phyloP scores from a whole-genome alignment of 2,888 invertebrate species.

The Lysandra coridon region DNA sequence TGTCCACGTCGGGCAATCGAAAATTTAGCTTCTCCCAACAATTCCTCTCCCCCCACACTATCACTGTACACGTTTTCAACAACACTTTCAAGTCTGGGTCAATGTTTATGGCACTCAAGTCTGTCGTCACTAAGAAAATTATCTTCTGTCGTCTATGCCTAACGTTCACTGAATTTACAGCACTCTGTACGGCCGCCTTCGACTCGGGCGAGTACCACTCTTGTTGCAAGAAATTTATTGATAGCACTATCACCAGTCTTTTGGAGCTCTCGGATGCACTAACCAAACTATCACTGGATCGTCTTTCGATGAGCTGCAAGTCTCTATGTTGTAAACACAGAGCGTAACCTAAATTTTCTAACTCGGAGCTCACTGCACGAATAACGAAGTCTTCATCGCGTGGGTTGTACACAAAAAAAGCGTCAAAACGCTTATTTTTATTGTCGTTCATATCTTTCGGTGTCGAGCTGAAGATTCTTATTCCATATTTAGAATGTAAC shows the following conservation, averaged over 20 bases:
- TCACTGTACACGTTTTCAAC: slow-evolving; percentile 86
- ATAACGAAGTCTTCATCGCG: slow-evolving; percentile 88
- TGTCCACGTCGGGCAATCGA: slow-evolving; percentile 89
- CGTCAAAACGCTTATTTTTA: slow-evolving; percentile 89
- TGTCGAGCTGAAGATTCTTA: slow-evolving; percentile 85
- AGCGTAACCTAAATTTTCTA: slow-evolving; percentile 83
- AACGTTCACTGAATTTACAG: slow-evolving; percentile 83
- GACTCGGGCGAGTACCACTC: slow-evolving; percentile 93
- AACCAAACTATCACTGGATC: slow-evolving; percentile 76
- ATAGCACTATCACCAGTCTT: slow-evolving; percentile 89
- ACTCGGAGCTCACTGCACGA: slow-evolving; percentile 84
- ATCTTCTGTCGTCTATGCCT: slow-evolving; percentile 82
- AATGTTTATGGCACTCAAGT: slow-evolving; percentile 82
- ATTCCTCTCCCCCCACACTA: slow-evolving; percentile 89
- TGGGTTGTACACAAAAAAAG: slow-evolving; percentile 92
- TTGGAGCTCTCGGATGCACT: slow-evolving; percentile 82
- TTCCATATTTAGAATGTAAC: slow-evolving; percentile 88
- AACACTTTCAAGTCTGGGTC: slow-evolving; percentile 88
- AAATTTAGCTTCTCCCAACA: slow-evolving; percentile 94
- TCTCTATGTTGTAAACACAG: slow-evolving; percentile 86
- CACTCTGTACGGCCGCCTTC: slow-evolving; percentile 88
- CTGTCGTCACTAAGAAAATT: slow-evolving; percentile 77
- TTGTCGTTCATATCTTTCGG: slow-evolving; percentile 78
- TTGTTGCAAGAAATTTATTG: slow-evolving; percentile 88
- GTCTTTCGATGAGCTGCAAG: slow-evolving; percentile 80